Evolutionary conservation across 2,113 vertebrate genomes (phyloP).

Genomic region (Euleptes europaea): DNA sequence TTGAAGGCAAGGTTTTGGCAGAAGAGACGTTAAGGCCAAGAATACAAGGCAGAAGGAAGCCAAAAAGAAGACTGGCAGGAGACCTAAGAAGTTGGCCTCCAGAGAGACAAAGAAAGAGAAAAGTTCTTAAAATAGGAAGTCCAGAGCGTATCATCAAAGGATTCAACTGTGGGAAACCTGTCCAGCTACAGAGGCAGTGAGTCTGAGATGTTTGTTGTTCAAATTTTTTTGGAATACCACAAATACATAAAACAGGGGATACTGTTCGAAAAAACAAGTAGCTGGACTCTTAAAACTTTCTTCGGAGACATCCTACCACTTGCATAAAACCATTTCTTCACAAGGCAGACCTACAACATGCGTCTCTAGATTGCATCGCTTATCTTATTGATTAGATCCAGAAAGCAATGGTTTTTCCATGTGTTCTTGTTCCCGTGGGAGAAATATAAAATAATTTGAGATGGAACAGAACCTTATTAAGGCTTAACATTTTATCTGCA

Average conservation of each 20-base stretch:
- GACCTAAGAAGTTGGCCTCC: constrained; percentile 59
- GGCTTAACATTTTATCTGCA: background rate
- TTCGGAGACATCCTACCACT: constrained; percentile 1
- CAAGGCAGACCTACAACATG: background rate
- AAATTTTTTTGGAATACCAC: constrained; percentile 51
- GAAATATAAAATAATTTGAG: background rate
- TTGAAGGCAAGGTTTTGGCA: constrained; percentile 29
- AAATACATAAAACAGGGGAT: constrained; percentile 47
- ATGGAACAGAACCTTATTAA: background rate
- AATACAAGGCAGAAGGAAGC: constrained; percentile 49
- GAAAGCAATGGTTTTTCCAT: background rate
- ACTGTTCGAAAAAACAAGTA: constrained; percentile 37
- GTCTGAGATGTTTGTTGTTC: constrained; percentile 66
- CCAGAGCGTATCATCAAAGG: constrained; percentile 67
- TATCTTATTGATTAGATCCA: background rate
- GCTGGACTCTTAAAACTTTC: constrained; percentile 38
- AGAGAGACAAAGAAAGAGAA: constrained; percentile 65
- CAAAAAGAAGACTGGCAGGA: constrained; percentile 63
- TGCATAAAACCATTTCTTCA: background rate
- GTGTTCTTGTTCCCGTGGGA: background rate
- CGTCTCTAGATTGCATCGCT: background rate
- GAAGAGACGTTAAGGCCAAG: constrained; percentile 48
- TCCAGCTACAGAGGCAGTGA: constrained; percentile 55
- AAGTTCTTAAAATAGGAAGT: constrained; percentile 65
- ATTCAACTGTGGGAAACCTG: constrained; percentile 72